Percentiles rank a stretch among this genome's conserved stretches.
Evolutionary conservation across 2,113 vertebrate genomes (phyloP).

Genomic region (Noctilio leporinus): DNA sequence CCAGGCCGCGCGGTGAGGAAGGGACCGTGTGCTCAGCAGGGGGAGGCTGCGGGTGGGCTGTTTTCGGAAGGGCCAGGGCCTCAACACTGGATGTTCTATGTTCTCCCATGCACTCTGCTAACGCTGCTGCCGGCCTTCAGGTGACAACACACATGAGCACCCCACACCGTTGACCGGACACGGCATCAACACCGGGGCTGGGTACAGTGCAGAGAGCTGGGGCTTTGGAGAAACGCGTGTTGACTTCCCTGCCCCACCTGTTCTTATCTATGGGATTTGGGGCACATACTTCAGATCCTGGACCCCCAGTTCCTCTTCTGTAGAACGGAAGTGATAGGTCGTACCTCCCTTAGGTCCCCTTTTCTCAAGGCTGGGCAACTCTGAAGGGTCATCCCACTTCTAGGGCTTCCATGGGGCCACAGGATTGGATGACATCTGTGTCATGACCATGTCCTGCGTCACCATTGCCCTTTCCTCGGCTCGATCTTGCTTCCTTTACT

Average conservation of each 20-base stretch:
- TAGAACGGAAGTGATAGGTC: background rate
- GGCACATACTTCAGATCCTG: background rate
- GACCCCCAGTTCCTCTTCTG: background rate
- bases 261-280: background rate
- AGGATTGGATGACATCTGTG: background rate
- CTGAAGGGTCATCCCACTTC: too few relatives aligned
- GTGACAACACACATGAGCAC: background rate
- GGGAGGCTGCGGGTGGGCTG: too few relatives aligned
- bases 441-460: background rate
- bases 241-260: background rate
- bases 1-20: fast-evolving
- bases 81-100: background rate
- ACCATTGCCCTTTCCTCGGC: background rate
- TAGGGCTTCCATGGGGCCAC: background rate
- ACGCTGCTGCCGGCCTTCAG: background rate
- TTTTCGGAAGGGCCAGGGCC: background rate
- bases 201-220: fast-evolving
- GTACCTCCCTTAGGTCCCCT: background rate
- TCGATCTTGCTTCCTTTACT: background rate
- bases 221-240: fast-evolving
- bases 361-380: background rate
- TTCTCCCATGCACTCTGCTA: background rate
- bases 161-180: fast-evolving
- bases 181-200: background rate
- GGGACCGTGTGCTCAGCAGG: fast-evolving